Percentiles rank a stretch among this genome's conserved stretches.
These are phyloP conservation scores for Enteromius thamalakanensis DNA, from an alignment of 2,797 vertebrate species.

Conservation along the genomic window DNA sequence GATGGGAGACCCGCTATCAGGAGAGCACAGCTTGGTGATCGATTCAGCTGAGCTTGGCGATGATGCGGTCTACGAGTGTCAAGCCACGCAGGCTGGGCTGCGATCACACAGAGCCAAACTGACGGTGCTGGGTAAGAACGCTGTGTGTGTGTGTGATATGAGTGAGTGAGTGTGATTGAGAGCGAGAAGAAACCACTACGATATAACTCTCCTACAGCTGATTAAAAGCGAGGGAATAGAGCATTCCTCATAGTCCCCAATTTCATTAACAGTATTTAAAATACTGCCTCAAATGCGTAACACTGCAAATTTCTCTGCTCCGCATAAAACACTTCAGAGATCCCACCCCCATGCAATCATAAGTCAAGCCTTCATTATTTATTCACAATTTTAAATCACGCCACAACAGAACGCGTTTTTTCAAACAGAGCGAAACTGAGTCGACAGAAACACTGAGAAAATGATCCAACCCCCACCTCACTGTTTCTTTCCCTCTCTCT, in stretches of 20 bases:
- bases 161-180: constrained; percentile 36
- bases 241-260: constrained; percentile 46
- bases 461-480: constrained; percentile 53
- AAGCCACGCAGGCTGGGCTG: constrained; percentile 88
- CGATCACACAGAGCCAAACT: constrained; percentile 87
- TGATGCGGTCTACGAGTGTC: constrained; percentile 90
- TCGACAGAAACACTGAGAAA: constrained; percentile 57
- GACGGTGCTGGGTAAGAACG: constrained; percentile 85
- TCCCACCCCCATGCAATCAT: constrained; percentile 35
- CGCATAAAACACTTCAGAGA: constrained; percentile 53
- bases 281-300: constrained; percentile 55
- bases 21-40: constrained; percentile 90
- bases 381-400: constrained; percentile 65
- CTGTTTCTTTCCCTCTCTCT: constrained; percentile 38
- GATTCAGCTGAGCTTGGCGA: constrained; percentile 85
- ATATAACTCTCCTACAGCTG: constrained; percentile 30
- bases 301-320: constrained; percentile 54
- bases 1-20: constrained; percentile 81
- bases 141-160: constrained; percentile 27
- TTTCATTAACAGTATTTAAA: constrained; percentile 62
- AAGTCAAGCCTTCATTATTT: constrained; percentile 64
- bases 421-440: constrained; percentile 62
- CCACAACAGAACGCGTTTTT: constrained; percentile 62
- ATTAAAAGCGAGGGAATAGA: constrained; percentile 54
- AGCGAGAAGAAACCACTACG: not conserved